Conservation (phyloP, 2,797 vertebrate species). For the Naso thynnoides region DNA sequence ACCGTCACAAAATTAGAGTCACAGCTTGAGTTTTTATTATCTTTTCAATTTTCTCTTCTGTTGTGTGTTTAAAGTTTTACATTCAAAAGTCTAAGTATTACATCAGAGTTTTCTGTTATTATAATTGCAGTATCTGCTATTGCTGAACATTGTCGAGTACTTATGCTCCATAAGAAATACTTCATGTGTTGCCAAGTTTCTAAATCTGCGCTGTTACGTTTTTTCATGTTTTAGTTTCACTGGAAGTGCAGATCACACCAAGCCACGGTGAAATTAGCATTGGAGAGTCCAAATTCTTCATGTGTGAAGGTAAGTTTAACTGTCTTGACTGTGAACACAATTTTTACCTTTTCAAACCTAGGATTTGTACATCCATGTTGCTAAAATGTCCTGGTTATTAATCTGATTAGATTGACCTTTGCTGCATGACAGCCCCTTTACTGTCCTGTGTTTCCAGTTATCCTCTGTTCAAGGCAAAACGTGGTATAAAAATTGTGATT, state of each 20-base stretch:
- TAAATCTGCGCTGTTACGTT: conserved; percentile 9
- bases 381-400: background rate
- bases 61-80: background rate
- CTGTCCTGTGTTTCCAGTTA: background rate
- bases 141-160: background rate
- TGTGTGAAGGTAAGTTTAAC: conserved; percentile 92
- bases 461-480: background rate
- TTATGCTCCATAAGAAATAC: background rate
- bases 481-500: background rate
- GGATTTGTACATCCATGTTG: background rate
- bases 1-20: background rate
- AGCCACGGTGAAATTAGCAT: conserved; percentile 96
- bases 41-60: background rate
- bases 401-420: conserved; percentile 2
- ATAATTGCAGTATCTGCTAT: background rate
- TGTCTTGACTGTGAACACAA: background rate
- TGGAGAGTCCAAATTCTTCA: conserved; percentile 98
- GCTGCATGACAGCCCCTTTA: background rate
- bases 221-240: conserved; percentile 85
- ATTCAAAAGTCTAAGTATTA: background rate
- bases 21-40: background rate
- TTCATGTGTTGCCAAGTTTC: conserved; percentile 9
- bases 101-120: background rate
- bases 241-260: conserved; percentile 96
- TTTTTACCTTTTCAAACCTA: background rate